A percentile compares a stretch with the other conserved stretches of the same genome.
Conservation (phyloP, 2,113 vertebrate genomes). For the Cyprinodon variegatus region DNA sequence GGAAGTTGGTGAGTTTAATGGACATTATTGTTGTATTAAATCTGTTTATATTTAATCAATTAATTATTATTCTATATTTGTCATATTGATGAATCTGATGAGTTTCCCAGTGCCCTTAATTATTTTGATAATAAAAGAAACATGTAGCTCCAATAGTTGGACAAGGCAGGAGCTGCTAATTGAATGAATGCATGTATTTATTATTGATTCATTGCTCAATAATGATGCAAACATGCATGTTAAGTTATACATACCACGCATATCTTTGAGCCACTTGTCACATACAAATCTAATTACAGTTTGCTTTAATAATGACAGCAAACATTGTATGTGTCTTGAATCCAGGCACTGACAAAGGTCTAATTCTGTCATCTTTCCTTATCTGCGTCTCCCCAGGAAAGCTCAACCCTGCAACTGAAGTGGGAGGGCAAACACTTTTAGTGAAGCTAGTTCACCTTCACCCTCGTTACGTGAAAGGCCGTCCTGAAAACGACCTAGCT, state of each 20-base stretch:
- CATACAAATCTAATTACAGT: too few relatives aligned
- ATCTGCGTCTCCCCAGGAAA: slow-evolving; percentile 64
- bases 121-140: too few relatives aligned
- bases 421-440: slow-evolving; percentile 47
- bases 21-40: neutral
- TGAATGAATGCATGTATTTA: too few relatives aligned
- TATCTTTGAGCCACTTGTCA: too few relatives aligned
- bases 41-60: neutral
- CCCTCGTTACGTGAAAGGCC: slow-evolving; percentile 60
- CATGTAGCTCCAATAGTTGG: too few relatives aligned
- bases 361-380: neutral
- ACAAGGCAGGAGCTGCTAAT: too few relatives aligned
- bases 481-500: slow-evolving; percentile 77
- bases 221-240: too few relatives aligned
- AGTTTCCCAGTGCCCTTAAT: too few relatives aligned
- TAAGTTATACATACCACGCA: too few relatives aligned
- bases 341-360: neutral
- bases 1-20: slow-evolving; percentile 73
- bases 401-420: slow-evolving; percentile 21
- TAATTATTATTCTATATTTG: too few relatives aligned
- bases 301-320: neutral
- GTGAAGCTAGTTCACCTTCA: slow-evolving; percentile 61
- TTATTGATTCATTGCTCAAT: too few relatives aligned
- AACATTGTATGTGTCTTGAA: neutral
- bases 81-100: too few relatives aligned